Percentiles rank a stretch among this genome's conserved stretches.
Evolutionary conservation across 2,888 invertebrate genomes (phyloP).

Genomic region (Cistogaster globosa): DNA sequence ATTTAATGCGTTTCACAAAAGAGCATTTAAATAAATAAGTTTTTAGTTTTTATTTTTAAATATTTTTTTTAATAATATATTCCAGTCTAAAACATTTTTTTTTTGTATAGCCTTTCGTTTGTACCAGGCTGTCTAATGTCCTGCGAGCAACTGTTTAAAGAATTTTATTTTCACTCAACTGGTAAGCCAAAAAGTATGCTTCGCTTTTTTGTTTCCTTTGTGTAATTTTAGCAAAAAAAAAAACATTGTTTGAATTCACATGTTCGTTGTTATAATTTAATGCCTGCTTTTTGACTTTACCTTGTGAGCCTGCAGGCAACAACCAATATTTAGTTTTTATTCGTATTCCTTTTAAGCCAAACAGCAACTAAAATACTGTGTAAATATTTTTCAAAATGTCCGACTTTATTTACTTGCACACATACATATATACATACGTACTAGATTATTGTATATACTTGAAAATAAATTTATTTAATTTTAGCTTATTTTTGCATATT

Average conservation of each 20-base stretch:
- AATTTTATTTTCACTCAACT: conserved; percentile 45
- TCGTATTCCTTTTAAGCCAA: conserved; percentile 4
- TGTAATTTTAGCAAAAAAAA: conserved; percentile 11
- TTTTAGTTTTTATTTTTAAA: background rate
- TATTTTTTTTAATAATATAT: background rate
- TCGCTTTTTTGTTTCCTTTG: conserved; percentile 22
- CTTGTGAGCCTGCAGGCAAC: conserved; percentile 57
- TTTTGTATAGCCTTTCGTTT: background rate
- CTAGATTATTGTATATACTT: background rate
- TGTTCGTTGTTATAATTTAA: conserved; percentile 66
- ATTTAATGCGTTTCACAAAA: conserved; percentile 1
- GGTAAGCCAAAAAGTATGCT: conserved; percentile 68
- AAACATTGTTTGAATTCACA: conserved; percentile 44
- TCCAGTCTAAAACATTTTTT: background rate
- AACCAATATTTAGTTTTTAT: conserved; percentile 41
- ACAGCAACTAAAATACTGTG: background rate
- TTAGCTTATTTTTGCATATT: background rate
- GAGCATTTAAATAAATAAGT: background rate
- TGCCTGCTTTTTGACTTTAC: conserved; percentile 57
- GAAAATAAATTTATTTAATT: background rate
- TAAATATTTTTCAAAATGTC: conserved; percentile 57
- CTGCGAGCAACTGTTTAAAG: conserved; percentile 63
- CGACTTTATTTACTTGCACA: conserved; percentile 33
- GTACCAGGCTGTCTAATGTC: conserved; percentile 54
- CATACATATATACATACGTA: background rate